Evolutionary conservation across 2,888 invertebrate species (phyloP), one percentile per base, ranked within the genome.

Genomic region (Cyclophora albipunctata): DNA sequence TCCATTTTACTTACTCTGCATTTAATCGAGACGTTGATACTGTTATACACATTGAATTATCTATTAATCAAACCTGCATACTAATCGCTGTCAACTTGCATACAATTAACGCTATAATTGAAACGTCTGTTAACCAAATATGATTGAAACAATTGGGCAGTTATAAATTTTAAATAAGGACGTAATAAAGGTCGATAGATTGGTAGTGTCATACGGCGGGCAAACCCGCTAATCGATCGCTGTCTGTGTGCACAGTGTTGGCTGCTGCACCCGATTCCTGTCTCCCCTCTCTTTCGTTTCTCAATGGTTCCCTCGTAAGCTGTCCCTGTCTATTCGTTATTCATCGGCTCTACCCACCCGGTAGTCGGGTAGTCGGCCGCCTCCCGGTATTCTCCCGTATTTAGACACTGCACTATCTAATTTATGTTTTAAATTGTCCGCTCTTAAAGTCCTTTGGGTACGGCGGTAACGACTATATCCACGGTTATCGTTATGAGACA

Each of bases 371-470:
- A 67, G 84, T 80, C 73, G 68, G 64, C 70, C 73, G 67, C 80
- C 83, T 79, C 82, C 81, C 83, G 69, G 67, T 79, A 70, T 82
- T 79, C 83, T 80, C 79, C 78, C 78, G 81, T 85, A 85, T 87
- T 86, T 86, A 86, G 84, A 84, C 77, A 78, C 78, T 77, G 81
- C 80, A 81, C 83, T 83, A 84, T 84, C 85, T 84, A 87, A 86
- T 87, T 85, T 85, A 84, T 85, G 81, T 83, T 83, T 82, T 78
- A 81, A 84, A 84, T 81, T 80, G 78, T 76, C 66, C 75, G 72
- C 78, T 80, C 79, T 78, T 71, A 77, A 75, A 80, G 71, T 75
- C 72, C 73, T 71, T 69, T 60, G 70, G 71, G 69, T 55, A 65
- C 66, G 68, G 66, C 69, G 67, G 68, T 78, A 75, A 83, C 74